Conservation (phyloP, 2,888 invertebrate species). For the Syrphus vitripennis region DNA sequence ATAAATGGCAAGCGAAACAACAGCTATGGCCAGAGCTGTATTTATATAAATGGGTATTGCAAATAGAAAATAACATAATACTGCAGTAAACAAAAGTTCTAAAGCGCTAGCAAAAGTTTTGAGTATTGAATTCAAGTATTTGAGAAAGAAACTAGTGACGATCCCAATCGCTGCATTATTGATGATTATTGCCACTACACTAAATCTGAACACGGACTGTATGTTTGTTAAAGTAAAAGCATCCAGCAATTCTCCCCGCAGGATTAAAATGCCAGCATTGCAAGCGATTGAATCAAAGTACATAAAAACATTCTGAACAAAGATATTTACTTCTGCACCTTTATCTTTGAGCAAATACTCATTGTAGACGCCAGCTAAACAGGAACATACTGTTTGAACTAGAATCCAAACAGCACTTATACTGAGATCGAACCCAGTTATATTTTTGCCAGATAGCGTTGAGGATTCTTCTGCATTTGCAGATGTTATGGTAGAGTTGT, state of each 20-base stretch:
- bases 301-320: slow-evolving; percentile 97
- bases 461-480: slow-evolving; percentile 33
- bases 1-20: slow-evolving; percentile 91
- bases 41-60: slow-evolving; percentile 91
- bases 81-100: slow-evolving; percentile 94
- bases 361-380: slow-evolving; percentile 97
- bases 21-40: slow-evolving; percentile 90
- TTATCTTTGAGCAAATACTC: slow-evolving; percentile 95
- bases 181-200: slow-evolving; percentile 90
- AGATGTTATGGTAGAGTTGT: slow-evolving; percentile 5
- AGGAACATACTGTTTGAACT: slow-evolving; percentile 94
- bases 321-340: slow-evolving; percentile 92
- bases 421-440: slow-evolving; percentile 82
- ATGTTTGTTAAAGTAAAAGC: slow-evolving; percentile 84
- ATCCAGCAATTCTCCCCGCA: slow-evolving; percentile 85
- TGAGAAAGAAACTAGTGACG: slow-evolving; percentile 95
- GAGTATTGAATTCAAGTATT: slow-evolving; percentile 95
- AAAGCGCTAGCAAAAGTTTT: slow-evolving; percentile 98
- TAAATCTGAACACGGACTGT: slow-evolving; percentile 84
- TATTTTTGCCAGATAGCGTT: slow-evolving; percentile 75
- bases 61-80: slow-evolving; percentile 93
- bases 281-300: slow-evolving; percentile 97
- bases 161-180: slow-evolving; percentile 96
- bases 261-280: slow-evolving; percentile 87
- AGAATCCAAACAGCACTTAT: slow-evolving; percentile 86